Evolutionary conservation across 2,797 vertebrate species (phyloP).

Genomic region (Muscicapa striata): DNA sequence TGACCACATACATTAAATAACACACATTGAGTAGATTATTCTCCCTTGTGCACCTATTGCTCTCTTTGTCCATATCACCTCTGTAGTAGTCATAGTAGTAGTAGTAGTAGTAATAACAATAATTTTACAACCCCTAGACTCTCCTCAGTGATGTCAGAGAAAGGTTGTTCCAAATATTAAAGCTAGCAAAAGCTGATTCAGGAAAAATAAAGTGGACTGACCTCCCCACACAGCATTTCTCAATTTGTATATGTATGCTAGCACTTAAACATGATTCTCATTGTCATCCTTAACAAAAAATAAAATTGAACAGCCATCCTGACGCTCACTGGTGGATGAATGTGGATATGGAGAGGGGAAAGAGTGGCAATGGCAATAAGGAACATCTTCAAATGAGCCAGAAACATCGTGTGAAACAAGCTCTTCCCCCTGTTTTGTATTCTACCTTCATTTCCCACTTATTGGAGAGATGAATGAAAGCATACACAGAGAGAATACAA

Average conservation of each 20-base stretch:
- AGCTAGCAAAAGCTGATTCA: neutral
- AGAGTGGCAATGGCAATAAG: neutral
- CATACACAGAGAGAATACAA: neutral
- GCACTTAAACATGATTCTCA: neutral
- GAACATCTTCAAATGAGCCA: neutral
- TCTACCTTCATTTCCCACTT: neutral
- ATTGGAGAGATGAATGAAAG: neutral
- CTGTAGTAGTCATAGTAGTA: neutral
- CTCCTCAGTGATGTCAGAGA: neutral
- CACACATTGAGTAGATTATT: neutral
- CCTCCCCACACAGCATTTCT: neutral
- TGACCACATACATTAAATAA: neutral
- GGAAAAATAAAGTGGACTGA: neutral
- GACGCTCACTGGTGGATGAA: neutral
- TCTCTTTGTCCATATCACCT: neutral
- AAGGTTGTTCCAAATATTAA: neutral
- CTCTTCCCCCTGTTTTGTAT: constrained; percentile 2
- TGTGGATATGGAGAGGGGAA: neutral
- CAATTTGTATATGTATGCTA: neutral
- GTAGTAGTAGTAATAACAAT: neutral
- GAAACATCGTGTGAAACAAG: neutral
- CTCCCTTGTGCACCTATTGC: neutral
- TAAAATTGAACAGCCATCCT: neutral
- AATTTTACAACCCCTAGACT: neutral
- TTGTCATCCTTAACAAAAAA: neutral